Evolutionary conservation across 2,797 vertebrate genomes (phyloP).

Genomic region (Clamator glandarius): DNA sequence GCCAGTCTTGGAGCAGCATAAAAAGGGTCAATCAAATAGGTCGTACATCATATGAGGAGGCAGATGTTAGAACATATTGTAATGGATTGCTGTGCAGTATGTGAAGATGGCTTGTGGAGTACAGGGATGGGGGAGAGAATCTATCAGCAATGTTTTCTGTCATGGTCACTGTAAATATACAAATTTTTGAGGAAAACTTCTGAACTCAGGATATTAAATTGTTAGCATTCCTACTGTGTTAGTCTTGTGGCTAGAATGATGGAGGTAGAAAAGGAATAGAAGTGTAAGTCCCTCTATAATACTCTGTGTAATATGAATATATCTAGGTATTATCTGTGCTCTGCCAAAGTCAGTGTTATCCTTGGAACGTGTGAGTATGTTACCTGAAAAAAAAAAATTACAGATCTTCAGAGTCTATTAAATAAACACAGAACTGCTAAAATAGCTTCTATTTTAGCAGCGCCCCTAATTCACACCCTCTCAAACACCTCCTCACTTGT

Average conservation of each 20-base stretch:
- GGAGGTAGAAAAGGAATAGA: background rate
- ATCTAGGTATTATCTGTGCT: constrained; percentile 2
- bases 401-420: constrained; percentile 33
- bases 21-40: constrained; percentile 88
- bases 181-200: constrained; percentile 38
- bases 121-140: constrained; percentile 6
- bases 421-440: constrained; percentile 47
- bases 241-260: background rate
- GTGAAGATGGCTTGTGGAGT: constrained; percentile 61
- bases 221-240: background rate
- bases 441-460: constrained; percentile 50
- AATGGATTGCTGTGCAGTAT: constrained; percentile 80
- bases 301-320: background rate
- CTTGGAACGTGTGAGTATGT: constrained; percentile 10
- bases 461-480: constrained; percentile 47
- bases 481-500: constrained; percentile 5
- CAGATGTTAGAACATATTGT: constrained; percentile 97
- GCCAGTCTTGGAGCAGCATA: constrained; percentile 72
- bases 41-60: constrained; percentile 90
- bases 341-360: constrained; percentile 27
- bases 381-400: constrained; percentile 48
- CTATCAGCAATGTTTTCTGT: constrained; percentile 55
- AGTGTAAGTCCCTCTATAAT: background rate
- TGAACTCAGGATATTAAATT: background rate
- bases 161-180: background rate